Conservation (phyloP, 2,797 vertebrate genomes). For the Paguma larvata region DNA sequence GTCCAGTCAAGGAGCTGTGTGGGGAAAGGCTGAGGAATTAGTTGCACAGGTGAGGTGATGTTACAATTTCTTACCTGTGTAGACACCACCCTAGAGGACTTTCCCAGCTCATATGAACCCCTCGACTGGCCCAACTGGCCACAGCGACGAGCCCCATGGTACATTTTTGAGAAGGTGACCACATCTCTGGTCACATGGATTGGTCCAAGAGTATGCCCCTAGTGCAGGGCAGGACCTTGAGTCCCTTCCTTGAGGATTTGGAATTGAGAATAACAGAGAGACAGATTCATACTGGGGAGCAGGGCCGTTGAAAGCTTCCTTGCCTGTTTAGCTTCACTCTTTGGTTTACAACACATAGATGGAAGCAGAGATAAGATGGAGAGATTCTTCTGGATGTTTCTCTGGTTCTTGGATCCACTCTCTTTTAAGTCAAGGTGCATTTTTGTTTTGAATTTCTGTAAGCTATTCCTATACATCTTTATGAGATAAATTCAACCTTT, state of each 20-base stretch:
- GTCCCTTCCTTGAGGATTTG: not conserved
- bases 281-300: not conserved
- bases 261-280: not conserved
- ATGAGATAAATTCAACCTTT: conserved; percentile 37
- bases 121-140: not conserved
- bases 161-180: not conserved
- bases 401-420: not conserved
- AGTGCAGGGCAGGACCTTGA: not conserved
- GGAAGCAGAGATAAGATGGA: not conserved
- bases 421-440: not conserved
- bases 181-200: not conserved
- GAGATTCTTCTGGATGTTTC: not conserved
- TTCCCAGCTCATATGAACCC: not conserved
- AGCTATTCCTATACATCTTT: not conserved
- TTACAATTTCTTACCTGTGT: not conserved
- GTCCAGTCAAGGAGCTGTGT: not conserved
- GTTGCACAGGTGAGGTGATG: not conserved
- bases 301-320: not conserved
- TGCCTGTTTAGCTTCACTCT: not conserved
- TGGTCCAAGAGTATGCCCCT: not conserved
- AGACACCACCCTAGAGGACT: not conserved
- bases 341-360: not conserved
- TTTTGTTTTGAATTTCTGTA: conserved; percentile 37
- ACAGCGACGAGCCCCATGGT: not conserved
- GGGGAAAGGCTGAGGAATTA: not conserved